Conservation (phyloP, 1,140 invertebrate species). For the Drosophila orena region DNA sequence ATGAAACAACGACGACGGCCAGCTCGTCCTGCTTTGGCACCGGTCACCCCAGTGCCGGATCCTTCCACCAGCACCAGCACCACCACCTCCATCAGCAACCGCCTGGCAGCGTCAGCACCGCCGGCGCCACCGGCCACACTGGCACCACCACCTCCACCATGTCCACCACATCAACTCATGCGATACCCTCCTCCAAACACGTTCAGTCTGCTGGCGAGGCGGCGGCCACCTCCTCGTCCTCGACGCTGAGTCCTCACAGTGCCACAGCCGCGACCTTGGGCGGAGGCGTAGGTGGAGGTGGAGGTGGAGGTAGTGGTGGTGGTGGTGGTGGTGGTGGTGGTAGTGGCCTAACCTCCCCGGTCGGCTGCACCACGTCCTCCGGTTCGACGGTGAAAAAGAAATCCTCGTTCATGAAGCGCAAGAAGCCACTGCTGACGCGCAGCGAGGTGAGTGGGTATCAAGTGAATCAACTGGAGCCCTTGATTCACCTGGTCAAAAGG, state of each 20-base stretch:
- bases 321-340: slow-evolving; percentile 18
- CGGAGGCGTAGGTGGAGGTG: slow-evolving; percentile 15
- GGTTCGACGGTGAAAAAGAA: slow-evolving; percentile 64
- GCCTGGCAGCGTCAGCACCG: slow-evolving; percentile 1
- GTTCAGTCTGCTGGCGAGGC: slow-evolving; percentile 41
- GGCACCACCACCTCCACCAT: not conserved
- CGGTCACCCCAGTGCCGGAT: slow-evolving; percentile 43
- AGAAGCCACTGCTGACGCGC: slow-evolving; percentile 80
- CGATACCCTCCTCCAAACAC: slow-evolving; percentile 51
- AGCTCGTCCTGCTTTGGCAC: slow-evolving; percentile 51
- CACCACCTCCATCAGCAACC: slow-evolving; percentile 26
- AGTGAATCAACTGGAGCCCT: not conserved
- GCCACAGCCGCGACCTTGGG: slow-evolving; percentile 12
- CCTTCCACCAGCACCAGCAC: slow-evolving; percentile 42
- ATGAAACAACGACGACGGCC: slow-evolving; percentile 36
- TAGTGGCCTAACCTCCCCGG: slow-evolving; percentile 39
- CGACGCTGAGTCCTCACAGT: slow-evolving; percentile 48
- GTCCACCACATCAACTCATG: slow-evolving; percentile 35
- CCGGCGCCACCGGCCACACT: slow-evolving; percentile 8
- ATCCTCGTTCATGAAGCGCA: slow-evolving; percentile 73
- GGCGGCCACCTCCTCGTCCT: slow-evolving; percentile 24
- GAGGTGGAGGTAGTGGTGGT: slow-evolving; percentile 16
- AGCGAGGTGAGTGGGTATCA: slow-evolving; percentile 75
- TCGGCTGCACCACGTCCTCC: slow-evolving; percentile 31
- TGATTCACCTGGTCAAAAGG: slow-evolving; percentile 16